Conservation (phyloP, 2,797 vertebrate species). For the Anguilla obscura region DNA sequence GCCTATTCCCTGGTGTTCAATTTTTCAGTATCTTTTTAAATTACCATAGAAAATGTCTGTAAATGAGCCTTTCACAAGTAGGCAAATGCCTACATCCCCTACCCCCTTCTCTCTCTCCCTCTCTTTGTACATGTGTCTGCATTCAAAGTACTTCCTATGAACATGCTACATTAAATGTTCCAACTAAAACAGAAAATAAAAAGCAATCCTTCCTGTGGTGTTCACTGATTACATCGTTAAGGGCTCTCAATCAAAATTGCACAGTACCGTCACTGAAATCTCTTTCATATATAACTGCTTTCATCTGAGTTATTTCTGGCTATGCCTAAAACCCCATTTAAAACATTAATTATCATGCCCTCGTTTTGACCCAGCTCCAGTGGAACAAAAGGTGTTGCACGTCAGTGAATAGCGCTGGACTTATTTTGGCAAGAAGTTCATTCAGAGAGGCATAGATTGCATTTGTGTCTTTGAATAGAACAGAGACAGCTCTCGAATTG, state of each 20-base stretch:
- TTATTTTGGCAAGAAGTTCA: background rate
- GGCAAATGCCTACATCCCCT: too few relatives aligned
- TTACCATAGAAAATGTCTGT: too few relatives aligned
- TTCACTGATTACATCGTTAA: background rate
- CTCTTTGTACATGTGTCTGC: background rate
- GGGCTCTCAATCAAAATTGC: background rate
- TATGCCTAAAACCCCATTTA: constrained; percentile 12
- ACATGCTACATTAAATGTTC: background rate
- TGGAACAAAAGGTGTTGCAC: background rate
- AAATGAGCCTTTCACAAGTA: too few relatives aligned
- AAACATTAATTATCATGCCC: constrained; percentile 9
- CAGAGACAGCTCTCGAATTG: background rate
- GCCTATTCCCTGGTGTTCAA: too few relatives aligned
- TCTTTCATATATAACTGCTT: background rate
- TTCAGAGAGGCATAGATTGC: too few relatives aligned
- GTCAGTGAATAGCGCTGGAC: background rate
- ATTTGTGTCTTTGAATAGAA: background rate
- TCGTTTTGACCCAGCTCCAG: background rate
- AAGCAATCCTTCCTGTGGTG: background rate
- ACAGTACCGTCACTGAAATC: background rate
- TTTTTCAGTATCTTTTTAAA: too few relatives aligned
- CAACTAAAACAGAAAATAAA: background rate
- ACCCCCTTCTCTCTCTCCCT: too few relatives aligned
- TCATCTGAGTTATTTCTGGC: background rate
- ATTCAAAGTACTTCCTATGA: background rate